A percentile compares a stretch with the other conserved stretches of the same genome.
phyloP scores from a whole-genome alignment of 2,113 vertebrate genomes.

The Calypte anna region DNA sequence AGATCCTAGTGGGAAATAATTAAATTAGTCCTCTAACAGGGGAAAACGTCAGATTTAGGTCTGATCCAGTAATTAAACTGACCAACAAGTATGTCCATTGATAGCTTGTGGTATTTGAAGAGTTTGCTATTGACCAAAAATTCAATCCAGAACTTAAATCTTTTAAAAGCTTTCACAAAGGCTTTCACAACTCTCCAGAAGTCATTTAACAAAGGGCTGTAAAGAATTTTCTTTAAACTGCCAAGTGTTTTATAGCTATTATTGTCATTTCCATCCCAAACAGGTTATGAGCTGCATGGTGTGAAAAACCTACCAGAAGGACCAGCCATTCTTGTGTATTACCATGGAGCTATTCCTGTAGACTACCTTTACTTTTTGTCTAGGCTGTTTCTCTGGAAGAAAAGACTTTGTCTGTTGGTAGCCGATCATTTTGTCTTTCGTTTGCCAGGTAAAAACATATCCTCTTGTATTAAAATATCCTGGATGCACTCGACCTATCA shows the following conservation, averaged over 20 bases:
- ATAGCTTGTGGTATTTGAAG: neutral
- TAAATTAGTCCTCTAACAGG: neutral
- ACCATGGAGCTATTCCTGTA: conserved; percentile 94
- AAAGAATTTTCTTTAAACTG: neutral
- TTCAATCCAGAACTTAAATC: neutral
- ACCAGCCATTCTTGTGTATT: conserved; percentile 92
- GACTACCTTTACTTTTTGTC: conserved; percentile 96
- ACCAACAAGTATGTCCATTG: neutral
- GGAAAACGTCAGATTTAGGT: neutral
- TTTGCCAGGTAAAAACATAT: conserved; percentile 75
- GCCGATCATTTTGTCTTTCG: conserved; percentile 90
- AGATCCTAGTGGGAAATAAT: neutral
- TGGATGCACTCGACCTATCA: neutral
- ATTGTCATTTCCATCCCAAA: conserved; percentile 49
- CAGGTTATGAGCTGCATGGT: conserved; percentile 82
- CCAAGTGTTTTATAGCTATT: neutral
- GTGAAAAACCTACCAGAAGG: conserved; percentile 83
- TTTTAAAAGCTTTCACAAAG: neutral
- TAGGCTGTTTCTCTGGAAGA: conserved; percentile 88
- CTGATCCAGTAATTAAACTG: neutral
- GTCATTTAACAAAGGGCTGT: neutral
- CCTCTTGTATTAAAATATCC: neutral
- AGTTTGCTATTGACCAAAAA: neutral
- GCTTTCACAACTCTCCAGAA: neutral
- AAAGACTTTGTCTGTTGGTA: conserved; percentile 90